A percentile compares a stretch with the other conserved stretches of the same genome.
These are phyloP conservation scores for Trigoniulus corallinus DNA, from an alignment of 1,140 invertebrate species.

Conservation along the genomic window DNA sequence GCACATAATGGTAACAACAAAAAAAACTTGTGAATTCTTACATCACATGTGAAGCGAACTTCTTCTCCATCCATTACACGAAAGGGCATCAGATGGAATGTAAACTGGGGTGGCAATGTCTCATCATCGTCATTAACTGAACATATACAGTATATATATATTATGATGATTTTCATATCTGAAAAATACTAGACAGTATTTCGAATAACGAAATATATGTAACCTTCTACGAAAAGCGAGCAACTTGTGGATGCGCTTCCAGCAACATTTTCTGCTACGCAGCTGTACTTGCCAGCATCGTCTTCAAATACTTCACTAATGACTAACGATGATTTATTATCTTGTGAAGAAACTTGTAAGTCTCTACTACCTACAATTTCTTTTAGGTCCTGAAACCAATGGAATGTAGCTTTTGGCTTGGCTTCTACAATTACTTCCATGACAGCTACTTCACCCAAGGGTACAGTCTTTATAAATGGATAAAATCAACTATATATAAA, in stretches of 20 bases:
- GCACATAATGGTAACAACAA: too few relatives aligned
- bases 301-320: conserved; percentile 56
- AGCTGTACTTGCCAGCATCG: conserved; percentile 60
- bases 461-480: conserved; percentile 25
- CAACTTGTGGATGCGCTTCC: conserved; percentile 58
- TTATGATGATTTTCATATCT: too few relatives aligned
- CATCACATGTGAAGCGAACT: conserved; percentile 54
- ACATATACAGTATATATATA: too few relatives aligned
- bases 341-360: conserved; percentile 48
- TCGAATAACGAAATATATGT: conserved; percentile 15
- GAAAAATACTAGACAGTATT: too few relatives aligned
- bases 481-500: background rate
- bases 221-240: too few relatives aligned
- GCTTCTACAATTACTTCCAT: conserved; percentile 59
- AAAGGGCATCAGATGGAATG: conserved; percentile 45
- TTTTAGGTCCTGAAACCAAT: conserved; percentile 55
- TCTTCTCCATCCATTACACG: conserved; percentile 86
- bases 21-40: conserved; percentile 20
- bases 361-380: conserved; percentile 38
- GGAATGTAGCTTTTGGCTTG: conserved; percentile 60
- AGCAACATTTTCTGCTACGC: conserved; percentile 69
- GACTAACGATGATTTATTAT: conserved; percentile 62
- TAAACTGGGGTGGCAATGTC: conserved; percentile 52
- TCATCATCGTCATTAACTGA: too few relatives aligned
- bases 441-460: conserved; percentile 54